Percentiles rank a stretch among this genome's conserved stretches.
Conservation (phyloP, 53 echinoderm and acorn worm species). For the Patiria pectinifera region DNA sequence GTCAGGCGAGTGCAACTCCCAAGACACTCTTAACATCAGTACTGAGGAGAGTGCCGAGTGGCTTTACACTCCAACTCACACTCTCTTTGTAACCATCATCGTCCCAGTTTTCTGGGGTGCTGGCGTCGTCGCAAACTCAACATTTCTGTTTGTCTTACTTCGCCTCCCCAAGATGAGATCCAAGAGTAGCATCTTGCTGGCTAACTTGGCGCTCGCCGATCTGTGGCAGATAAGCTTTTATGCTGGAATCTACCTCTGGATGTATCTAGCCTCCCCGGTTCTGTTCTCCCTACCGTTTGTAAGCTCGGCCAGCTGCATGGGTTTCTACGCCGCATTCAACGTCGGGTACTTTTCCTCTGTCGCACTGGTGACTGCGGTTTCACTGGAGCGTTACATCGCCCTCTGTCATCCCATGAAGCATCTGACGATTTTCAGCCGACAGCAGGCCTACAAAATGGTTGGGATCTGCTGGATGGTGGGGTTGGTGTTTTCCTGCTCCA, state of each 20-base stretch:
- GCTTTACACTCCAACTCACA: background rate
- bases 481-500: background rate
- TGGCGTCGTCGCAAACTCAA: background rate
- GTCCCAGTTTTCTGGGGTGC: background rate
- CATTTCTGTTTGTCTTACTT: constrained; percentile 24
- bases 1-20: background rate
- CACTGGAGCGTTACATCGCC: constrained; percentile 34
- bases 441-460: background rate
- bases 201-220: constrained; percentile 39
- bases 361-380: constrained; percentile 7
- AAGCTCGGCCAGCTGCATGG: background rate
- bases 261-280: background rate
- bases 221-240: background rate
- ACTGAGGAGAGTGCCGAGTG: background rate
- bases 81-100: background rate
- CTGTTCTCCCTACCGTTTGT: background rate
- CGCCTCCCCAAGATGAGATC: background rate
- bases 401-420: constrained; percentile 38
- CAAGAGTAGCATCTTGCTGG: background rate
- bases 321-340: too few relatives aligned
- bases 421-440: background rate
- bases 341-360: background rate
- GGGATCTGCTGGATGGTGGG: constrained; percentile 49
- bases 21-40: background rate
- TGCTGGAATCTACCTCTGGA: background rate